Evolutionary conservation across 2,113 vertebrate genomes (phyloP).

Genomic region (Glareola pratincola): DNA sequence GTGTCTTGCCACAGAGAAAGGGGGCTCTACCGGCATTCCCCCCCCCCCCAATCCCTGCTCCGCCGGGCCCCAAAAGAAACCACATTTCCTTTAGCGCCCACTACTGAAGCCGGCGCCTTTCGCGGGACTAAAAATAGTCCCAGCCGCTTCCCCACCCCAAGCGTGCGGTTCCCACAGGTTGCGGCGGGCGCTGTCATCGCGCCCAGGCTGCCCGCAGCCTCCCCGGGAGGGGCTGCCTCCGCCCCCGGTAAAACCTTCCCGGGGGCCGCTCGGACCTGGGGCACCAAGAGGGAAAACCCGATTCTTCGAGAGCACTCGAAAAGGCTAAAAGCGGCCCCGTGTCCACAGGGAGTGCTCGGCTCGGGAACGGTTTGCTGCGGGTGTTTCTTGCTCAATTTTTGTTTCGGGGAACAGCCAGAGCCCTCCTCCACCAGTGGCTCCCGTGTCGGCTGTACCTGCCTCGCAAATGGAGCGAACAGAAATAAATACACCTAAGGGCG

Average conservation of each 20-base stretch:
- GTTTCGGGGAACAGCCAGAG: not conserved
- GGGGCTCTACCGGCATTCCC: not conserved
- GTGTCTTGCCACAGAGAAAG: not conserved
- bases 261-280: not conserved
- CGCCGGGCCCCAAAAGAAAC: not conserved
- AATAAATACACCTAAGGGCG: not conserved
- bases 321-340: not conserved
- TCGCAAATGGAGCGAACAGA: not conserved
- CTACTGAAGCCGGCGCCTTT: not conserved
- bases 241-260: not conserved
- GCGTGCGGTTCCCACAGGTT: not conserved
- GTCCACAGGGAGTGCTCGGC: not conserved
- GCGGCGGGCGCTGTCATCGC: not conserved
- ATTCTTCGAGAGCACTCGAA: not conserved
- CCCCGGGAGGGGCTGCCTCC: not conserved
- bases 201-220: not conserved
- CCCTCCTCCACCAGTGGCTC: not conserved
- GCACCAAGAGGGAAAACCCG: not conserved
- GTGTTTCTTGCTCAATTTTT: not conserved
- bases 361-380: not conserved
- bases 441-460: not conserved
- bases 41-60: not conserved
- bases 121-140: not conserved
- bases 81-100: conserved; percentile 29
- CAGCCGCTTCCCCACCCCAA: not conserved